Conservation (phyloP, 2,797 vertebrate genomes). For the Heterohyrax brucei region DNA sequence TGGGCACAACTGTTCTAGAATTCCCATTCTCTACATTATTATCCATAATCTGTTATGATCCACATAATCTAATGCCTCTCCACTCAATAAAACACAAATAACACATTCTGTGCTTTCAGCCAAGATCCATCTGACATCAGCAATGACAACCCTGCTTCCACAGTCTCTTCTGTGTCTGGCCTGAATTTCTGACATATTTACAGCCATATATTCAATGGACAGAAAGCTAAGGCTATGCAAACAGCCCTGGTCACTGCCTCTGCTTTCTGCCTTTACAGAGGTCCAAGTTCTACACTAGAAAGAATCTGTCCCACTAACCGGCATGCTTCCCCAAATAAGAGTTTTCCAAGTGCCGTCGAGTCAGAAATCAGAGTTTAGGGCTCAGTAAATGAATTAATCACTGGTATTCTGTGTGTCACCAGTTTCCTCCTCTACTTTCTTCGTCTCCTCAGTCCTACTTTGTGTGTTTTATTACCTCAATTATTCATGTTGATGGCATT, state of each 20-base stretch:
- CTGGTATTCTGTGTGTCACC: not conserved
- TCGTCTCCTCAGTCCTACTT: not conserved
- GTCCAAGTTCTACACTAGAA: not conserved
- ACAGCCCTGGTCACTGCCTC: not conserved
- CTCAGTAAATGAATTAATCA: not conserved
- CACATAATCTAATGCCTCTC: too few species aligned
- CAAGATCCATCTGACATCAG: too few species aligned
- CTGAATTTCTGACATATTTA: not conserved
- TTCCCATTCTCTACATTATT: too few species aligned
- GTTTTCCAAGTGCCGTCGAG: not conserved
- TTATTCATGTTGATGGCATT: not conserved
- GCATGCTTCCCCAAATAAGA: not conserved
- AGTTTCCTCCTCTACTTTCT: not conserved
- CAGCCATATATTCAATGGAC: not conserved
- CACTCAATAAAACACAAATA: too few species aligned
- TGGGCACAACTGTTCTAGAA: too few species aligned
- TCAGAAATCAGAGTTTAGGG: not conserved
- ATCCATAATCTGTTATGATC: too few species aligned
- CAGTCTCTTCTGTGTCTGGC: too few species aligned
- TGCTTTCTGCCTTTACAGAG: slow-evolving; percentile 7
- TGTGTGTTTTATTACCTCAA: not conserved
- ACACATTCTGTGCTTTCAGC: too few species aligned
- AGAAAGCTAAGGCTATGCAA: not conserved
- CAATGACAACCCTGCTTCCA: too few species aligned
- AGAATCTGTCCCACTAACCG: not conserved